Evolutionary conservation across 2,797 vertebrate genomes (phyloP), one percentile per base, ranked within the genome.

Genomic region (Sebastes steindachneri): DNA sequence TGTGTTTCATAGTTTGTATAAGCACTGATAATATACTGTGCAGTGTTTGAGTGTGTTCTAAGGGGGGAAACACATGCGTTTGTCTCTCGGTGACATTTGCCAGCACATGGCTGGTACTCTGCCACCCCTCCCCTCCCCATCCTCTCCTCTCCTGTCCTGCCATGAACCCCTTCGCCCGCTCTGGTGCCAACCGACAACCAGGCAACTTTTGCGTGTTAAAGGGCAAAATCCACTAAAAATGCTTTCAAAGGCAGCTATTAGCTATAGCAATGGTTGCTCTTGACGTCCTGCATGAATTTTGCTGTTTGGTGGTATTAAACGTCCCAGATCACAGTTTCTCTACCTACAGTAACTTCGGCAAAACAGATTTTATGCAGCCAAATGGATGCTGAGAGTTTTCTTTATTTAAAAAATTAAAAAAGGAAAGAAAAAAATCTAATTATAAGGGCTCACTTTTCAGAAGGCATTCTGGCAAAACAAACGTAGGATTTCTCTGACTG

Each of bases 31-130:
- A 45, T 17, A 17, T 45, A 45, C 41, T 45, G 9, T 63, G 14
- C 14, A 33, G 51, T 53, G 29, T 75, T 31, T 76, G 9, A 66
- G 53, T 74, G 26, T 41, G 26, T 81, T 86, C n/a, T 41, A 28
- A 28, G 41, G 15, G 54, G 68, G 31, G n/a, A 53, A 79, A 79
- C 81, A 83, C 75, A 68, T 57, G 28, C 58, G 54, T 83, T 83
- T 88, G 67, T 86, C 14, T 51, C 76, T 84, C 66, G 31, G 55
- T 86, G 82, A 80, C 76, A 88, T 81, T 87, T 82, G 60, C 68
- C 45, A 53, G 67, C 45, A 62, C 23, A 60, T 28, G 48, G 57
- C 57, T 71, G 73, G 77, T 62, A 37, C 73, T 60, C n/a, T 72
- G 77, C 63, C 71, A 77, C 63, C 59, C 69, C 23, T 73, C 3